Base-by-base conservation (phyloP, 2,797 vertebrate genomes). In the Pangasius larnaudii region DNA sequence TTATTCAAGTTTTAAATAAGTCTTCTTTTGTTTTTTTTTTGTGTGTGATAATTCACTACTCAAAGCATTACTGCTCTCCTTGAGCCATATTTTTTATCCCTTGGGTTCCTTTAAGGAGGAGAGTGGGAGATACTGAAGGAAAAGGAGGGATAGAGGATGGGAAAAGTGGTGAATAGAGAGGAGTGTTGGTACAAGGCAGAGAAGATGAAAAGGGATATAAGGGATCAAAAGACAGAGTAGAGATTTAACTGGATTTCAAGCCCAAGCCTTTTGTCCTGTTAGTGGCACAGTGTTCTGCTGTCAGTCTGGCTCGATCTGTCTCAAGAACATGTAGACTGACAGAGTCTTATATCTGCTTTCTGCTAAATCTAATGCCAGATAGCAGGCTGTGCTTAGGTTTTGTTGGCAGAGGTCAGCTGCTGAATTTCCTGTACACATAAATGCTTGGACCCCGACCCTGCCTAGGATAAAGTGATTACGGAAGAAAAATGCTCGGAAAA, bases 41-140 rank as follows among this genome's bases (percentile, higher is more conserved):
- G 2, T 33, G n/a, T 58, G 63, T 58, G 53, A n/a, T 83, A 69
- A 61, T 56, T 89, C 67, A 9, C 8, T 1, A 33, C 27, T 56
- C 84, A 86, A 88, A 84, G 56, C 59, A 30, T 51, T 61, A 30
- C 19, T 33, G 18, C n/a, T 56, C 2, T 36, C n/a, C 39, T 22
- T 83, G 30, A 71, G 10, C 11, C 22, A 6, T 61, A 39, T 6
- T 78, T n/a, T 42, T 16, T 77, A 69, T 86, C 7, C 7, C 13
- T 51, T 67, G 36, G 58, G 59, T 53, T 81, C 19, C 14, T 67
- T 72, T 36, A n/a, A 18, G 3, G 69, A 85, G 36, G 5, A 77
- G 42, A 42, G 58, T 18, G 91, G 89, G 90, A 94, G 92, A 84
- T 91, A 92, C 86, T 88, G 89, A 87, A 90, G 92, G 92, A 93